Conservation (phyloP, 1,140 invertebrate species). For the Scylla paramamosain region DNA sequence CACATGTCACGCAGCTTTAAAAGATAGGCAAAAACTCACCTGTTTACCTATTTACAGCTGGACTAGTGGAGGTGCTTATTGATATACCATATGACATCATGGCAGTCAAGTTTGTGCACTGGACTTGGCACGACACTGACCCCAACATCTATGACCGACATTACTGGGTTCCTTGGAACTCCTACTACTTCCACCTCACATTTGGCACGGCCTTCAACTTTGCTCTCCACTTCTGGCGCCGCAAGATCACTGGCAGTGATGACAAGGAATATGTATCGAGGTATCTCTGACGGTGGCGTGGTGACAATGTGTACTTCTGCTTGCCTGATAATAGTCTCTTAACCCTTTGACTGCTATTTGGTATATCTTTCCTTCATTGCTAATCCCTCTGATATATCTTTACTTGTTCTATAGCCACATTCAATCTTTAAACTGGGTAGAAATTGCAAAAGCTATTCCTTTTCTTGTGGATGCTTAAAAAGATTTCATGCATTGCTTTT, state of each 20-base stretch:
- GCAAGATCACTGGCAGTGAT: conserved; percentile 81
- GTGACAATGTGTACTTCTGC: too few species aligned
- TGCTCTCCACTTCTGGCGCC: conserved; percentile 84
- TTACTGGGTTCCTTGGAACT: conserved; percentile 89
- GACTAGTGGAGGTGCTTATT: conserved; percentile 86
- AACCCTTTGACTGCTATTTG: too few species aligned
- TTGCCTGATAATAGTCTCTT: too few species aligned
- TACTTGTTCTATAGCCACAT: too few species aligned
- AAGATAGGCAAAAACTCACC: background rate
- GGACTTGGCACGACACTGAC: conserved; percentile 93
- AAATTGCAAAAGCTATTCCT: too few species aligned
- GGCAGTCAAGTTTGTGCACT: conserved; percentile 89
- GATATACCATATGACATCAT: conserved; percentile 92
- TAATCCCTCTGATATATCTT: too few species aligned
- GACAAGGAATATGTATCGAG: conserved; percentile 59
- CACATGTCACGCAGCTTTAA: too few species aligned
- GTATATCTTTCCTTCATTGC: too few species aligned
- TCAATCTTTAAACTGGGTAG: too few species aligned
- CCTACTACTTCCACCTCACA: conserved; percentile 90
- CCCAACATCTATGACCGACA: conserved; percentile 89
- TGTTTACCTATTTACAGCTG: conserved; percentile 81
- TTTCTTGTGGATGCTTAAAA: too few species aligned
- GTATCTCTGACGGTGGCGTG: background rate
- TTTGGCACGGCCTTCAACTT: conserved; percentile 88
- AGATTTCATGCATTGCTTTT: too few species aligned